phyloP scores from a whole-genome alignment of 2,888 invertebrate genomes.

The Diabrotica balteata region DNA sequence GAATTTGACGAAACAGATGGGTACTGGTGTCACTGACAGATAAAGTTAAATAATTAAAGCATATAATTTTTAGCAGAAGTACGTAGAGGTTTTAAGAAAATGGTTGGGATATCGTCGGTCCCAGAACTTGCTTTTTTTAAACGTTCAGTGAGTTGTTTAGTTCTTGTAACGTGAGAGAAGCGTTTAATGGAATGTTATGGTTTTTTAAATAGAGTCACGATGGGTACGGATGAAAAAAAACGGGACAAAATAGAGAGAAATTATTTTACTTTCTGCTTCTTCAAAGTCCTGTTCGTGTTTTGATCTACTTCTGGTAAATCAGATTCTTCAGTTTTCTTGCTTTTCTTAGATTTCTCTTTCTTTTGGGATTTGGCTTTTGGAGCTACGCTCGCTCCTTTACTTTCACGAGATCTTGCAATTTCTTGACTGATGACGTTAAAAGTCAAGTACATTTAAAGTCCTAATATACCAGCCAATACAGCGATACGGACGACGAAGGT shows the following conservation, averaged over 20 bases:
- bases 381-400: conserved; percentile 57
- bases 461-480: conserved; percentile 77
- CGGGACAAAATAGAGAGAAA: conserved; percentile 1
- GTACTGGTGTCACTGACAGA: too few relatives aligned
- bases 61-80: too few relatives aligned
- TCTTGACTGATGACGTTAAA: conserved; percentile 92
- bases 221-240: not conserved
- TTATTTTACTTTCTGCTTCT: conserved; percentile 71
- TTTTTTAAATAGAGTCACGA: too few relatives aligned
- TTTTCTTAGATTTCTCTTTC: conserved; percentile 73
- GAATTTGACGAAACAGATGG: too few relatives aligned
- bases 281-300: conserved; percentile 79
- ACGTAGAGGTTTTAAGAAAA: too few relatives aligned
- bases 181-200: too few relatives aligned
- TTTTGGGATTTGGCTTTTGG: conserved; percentile 72
- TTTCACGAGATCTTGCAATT: conserved; percentile 76
- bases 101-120: too few relatives aligned
- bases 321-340: conserved; percentile 79
- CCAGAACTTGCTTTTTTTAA: too few relatives aligned
- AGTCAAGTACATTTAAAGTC: conserved; percentile 83
- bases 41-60: too few relatives aligned
- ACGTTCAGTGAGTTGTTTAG: too few relatives aligned
- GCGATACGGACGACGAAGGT: conserved; percentile 74
- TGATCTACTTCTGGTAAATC: conserved; percentile 94
- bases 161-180: too few relatives aligned